Evolutionary conservation across 2,797 vertebrate genomes (phyloP).

Genomic region (Tangara arthus): DNA sequence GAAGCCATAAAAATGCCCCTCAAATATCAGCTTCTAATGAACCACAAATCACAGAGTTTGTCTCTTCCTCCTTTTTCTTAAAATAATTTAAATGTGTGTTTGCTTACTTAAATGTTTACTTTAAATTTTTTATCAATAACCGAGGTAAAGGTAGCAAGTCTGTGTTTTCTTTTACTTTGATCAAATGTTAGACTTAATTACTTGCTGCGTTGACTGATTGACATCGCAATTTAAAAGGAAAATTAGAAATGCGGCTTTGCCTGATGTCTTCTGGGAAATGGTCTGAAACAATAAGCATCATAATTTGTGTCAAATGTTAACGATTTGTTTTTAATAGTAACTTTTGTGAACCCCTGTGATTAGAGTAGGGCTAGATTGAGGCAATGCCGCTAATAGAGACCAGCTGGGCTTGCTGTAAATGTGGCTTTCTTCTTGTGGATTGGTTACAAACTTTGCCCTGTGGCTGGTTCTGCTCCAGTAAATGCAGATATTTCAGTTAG

Average conservation of each 20-base stretch:
- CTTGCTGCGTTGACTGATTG: not conserved
- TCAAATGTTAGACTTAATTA: not conserved
- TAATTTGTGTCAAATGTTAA: not conserved
- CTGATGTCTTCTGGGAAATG: not conserved
- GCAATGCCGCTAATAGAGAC: not conserved
- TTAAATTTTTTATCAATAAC: not conserved
- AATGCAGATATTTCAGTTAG: not conserved
- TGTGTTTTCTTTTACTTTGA: not conserved
- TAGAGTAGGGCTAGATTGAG: not conserved
- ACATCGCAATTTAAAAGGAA: not conserved
- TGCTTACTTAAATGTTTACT: not conserved
- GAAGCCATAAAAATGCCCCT: not conserved
- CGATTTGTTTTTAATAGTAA: not conserved
- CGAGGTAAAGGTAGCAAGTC: not conserved
- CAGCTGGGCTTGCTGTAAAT: not conserved
- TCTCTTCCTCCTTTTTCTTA: not conserved
- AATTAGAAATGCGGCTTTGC: not conserved
- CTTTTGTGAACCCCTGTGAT: not conserved
- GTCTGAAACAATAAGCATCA: not conserved
- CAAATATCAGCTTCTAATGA: not conserved
- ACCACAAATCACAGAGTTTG: not conserved
- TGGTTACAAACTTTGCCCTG: conserved; percentile 6
- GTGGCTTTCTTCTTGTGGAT: not conserved
- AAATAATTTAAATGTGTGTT: not conserved
- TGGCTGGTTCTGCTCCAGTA: conserved; percentile 30